Base-by-base conservation (phyloP, 2,113 vertebrate genomes). In the Elachura formosa region DNA sequence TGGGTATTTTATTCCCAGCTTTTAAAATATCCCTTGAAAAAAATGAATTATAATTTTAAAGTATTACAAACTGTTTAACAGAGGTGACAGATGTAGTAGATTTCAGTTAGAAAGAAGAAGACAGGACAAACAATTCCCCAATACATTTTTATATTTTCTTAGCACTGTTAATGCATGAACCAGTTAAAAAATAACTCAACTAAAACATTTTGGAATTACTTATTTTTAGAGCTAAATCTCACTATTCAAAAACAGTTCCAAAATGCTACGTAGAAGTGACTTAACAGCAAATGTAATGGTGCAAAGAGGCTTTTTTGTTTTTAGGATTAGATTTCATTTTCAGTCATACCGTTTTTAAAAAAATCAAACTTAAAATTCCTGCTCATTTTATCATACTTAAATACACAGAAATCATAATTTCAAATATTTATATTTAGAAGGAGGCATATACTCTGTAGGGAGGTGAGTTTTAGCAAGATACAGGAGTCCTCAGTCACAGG, bases 391-490 rank as follows among this genome's bases (percentile, higher is more conserved):
- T 79, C 34, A 76, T 79, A 56, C 14, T 69, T 17, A 51, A 80
- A 78, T 78, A 83, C 31, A 74, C 22, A 28, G 62, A 24, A 87
- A 93, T 90, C n/a, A 58, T 79, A 73, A 59, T 90, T 96, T 77
- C 51, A 87, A 94, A 80, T 97, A 89, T 77, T 96, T 94, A 6
- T 93, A 43, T 91, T 95, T 96, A 74, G 54, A 69, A 91, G 34
- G 48, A 83, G 61, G 68, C 85, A 77, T 58, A 25, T 46, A 90
- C 68, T 91, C 55, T 45, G 46, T 61, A 83, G 59, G 63, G 82
- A 94, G 84, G 82, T 77, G 72, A 87, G 67, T 79, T 95, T 76
- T 43, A 66, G 77, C 74, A 74, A 79, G 78, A 79, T 74, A 67
- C 3, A 83, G 71, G 75, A 95, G 36, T 92, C 72, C n/a, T 93